Conservation (phyloP, 2,113 vertebrate species). For the Takifugu flavidus region DNA sequence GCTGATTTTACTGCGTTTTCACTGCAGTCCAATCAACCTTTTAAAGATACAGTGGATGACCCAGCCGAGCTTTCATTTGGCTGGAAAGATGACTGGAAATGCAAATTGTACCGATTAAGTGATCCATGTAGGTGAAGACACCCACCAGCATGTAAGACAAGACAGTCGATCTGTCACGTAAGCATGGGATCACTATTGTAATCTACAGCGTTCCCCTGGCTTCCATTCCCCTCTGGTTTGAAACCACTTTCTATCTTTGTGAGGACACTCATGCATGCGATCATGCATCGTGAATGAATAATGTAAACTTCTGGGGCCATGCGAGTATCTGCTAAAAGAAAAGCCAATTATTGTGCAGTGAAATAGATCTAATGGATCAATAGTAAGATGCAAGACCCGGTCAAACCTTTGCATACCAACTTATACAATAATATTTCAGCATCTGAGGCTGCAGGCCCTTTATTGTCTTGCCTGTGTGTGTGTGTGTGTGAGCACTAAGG, state of each 20-base stretch:
- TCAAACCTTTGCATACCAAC: constrained; percentile 2
- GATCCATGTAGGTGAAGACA: too few relatives aligned
- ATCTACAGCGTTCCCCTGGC: background rate
- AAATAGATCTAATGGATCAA: constrained; percentile 26
- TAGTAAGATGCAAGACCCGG: constrained; percentile 18
- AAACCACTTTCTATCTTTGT: background rate
- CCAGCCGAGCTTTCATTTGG: too few relatives aligned
- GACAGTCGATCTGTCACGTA: too few relatives aligned
- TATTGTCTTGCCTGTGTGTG: constrained; percentile 3
- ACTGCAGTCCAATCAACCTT: too few relatives aligned
- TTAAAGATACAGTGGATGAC: too few relatives aligned
- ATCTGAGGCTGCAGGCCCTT: constrained; percentile 21
- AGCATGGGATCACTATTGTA: too few relatives aligned
- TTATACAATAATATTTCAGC: constrained; percentile 14
- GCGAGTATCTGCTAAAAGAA: constrained; percentile 3
- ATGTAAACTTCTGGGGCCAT: background rate
- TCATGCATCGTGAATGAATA: constrained; percentile 8
- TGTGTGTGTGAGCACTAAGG: constrained; percentile 17
- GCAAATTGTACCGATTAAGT: too few relatives aligned
- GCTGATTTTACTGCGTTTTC: too few relatives aligned
- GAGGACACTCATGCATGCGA: background rate
- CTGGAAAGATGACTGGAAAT: too few relatives aligned
- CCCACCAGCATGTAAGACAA: too few relatives aligned
- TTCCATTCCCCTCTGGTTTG: background rate
- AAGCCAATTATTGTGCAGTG: background rate